Conservation (phyloP, 2,113 vertebrate genomes). For the Danio rerio region GRCz12tu NC_133199.1:30325501-30326000, state of each 20-base stretch:
- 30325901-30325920: neutral
- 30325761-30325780: neutral
- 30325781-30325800: conserved; percentile 12
- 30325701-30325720: conserved; percentile 27
- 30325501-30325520: too few species aligned
- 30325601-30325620: conserved; percentile 25
- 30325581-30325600: neutral
- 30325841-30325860: neutral
- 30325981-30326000: neutral
- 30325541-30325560: too few species aligned
- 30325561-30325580: neutral
- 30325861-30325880: neutral
- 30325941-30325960: neutral
- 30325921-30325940: neutral
- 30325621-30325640: neutral
- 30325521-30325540: too few species aligned
- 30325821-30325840: neutral
- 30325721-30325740: conserved; percentile 34
- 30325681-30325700: neutral
- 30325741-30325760: neutral
- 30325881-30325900: neutral
- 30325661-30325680: neutral
- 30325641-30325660: conserved; percentile 18
- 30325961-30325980: neutral
- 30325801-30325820: conserved; percentile 27